Base-by-base conservation (phyloP, 2,888 invertebrate genomes). In the Candidula unifasciata region DNA sequence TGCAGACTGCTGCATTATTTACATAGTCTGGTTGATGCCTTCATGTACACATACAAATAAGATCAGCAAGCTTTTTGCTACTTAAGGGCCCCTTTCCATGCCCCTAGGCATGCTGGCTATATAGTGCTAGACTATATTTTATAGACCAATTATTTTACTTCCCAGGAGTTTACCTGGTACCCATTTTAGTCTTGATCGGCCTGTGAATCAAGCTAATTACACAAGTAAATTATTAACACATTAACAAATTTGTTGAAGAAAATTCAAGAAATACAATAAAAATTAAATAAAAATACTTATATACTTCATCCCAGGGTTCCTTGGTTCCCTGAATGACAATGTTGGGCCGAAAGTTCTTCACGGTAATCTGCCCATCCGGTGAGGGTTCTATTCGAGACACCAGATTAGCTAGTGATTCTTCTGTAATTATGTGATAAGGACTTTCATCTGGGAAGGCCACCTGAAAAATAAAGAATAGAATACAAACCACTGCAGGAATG, bases 291-390 rank as follows among this genome's bases (percentile, higher is more conserved):
- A n/a, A 68, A 68, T 1, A 6, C 5, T 64, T 30, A 13, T 68
- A 21, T 86, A 92, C 93, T 89, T 93, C 93, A 76, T 90, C 91
- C 88, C 90, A 93, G 10, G 91, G 86, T 27, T 84, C 71, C 93
- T 89, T 94, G 0, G 95, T 95, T 83, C 95, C 94, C 44, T 77
- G 44, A 5, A 96, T 93, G 13, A 96, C 94, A 89, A 97, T 96
- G 93, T 96, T 96, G 0, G 96, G 95, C 73, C 96, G 95, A 92
- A 96, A 96, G 86, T 95, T 95, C 13, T 94, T 93, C 18, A 93
- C 91, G 6, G 94, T 92, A 0, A 96, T 95, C 13, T n/a, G 94
- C 93, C 83, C 88, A 1, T 92, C 91, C 30, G 66, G 33, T 44
- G 82, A 77, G 27, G 30, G 21, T 24, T 8, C 60, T 37, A 96